Evolutionary conservation across 2,113 vertebrate species (phyloP), one percentile per base, ranked within the genome.

Genomic region (Pangasianodon gigas): DNA sequence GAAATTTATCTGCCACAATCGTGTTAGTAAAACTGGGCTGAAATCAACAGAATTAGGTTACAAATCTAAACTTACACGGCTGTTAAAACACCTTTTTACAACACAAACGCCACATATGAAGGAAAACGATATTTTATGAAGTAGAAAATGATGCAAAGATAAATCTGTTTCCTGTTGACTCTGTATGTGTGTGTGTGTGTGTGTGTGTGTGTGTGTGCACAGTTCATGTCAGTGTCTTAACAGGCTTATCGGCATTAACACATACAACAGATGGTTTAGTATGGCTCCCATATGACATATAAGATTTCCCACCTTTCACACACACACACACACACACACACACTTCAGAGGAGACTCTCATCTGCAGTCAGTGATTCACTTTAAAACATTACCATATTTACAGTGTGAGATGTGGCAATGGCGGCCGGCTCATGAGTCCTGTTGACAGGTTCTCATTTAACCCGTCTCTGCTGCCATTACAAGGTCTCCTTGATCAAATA

Each of bases 401-500:
- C 48, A 84, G 88, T 80, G 77, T 89, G 87, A 83, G 92, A 93
- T 87, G 69, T 86, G 74, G 85, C 81, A 89, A 89, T 85, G 81
- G 88, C 26, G 46, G 58, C 80, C 91, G 85, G 54, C 89, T 93
- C 89, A 84, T 91, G 90, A 93, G 90, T 92, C 91, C 91, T 84
- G 77, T 83, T 92, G 92, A 91, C 91, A 92, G 89, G 85, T 86
- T 91, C 90, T 93, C 91, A 77, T 89, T 94, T 92, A 90, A 89
- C 89, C 58, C 48, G 71, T 94, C 91, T 91, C 93, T 87, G 90
- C 91, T 87, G 91, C 86, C 87, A 91, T 94, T 93, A 92, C 91
- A 91, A 90, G 89, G 87, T 87, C 89, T 92, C 91, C 87, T 89
- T 91, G 91, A 94, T 95, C 94, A 95, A 95, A 95, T 93, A 90